These are phyloP conservation scores for Drosophila paramelanica DNA, from an alignment of 2,888 invertebrate genomes.

Conservation along the genomic window DNA sequence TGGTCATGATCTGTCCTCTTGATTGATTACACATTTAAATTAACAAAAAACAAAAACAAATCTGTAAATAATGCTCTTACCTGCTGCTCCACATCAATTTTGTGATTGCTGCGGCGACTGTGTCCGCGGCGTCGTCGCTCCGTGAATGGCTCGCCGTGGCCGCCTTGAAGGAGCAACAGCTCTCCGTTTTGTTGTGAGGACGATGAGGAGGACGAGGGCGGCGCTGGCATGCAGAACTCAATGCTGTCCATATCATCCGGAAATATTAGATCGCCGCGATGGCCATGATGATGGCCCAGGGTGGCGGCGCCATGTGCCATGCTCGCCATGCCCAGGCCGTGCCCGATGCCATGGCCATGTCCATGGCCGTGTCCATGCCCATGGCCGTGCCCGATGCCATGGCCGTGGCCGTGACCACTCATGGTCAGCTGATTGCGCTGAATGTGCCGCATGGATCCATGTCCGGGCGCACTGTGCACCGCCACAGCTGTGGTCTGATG, in stretches of 20 bases:
- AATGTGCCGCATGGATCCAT: conserved; percentile 54
- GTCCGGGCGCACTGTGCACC: conserved; percentile 54
- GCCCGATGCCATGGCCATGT: conserved; percentile 22
- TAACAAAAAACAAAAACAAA: too few relatives aligned
- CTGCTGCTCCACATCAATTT: conserved; percentile 84
- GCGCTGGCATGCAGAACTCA: conserved; percentile 83
- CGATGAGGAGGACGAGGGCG: conserved; percentile 70
- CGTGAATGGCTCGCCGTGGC: conserved; percentile 79
- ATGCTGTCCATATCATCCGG: conserved; percentile 84
- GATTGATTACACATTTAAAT: too few relatives aligned
- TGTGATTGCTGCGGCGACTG: conserved; percentile 84
- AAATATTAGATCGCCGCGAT: conserved; percentile 81
- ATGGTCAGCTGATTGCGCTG: conserved; percentile 59
- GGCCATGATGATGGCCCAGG: conserved; percentile 74
- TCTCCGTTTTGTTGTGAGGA: conserved; percentile 79
- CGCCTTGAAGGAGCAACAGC: conserved; percentile 68
- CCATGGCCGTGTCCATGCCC: conserved; percentile 37
- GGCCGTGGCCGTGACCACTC: conserved; percentile 51
- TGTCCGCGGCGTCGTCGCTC: conserved; percentile 83
- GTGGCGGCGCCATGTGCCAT: conserved; percentile 66
- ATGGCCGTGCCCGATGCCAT: conserved; percentile 33
- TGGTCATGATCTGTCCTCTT: background rate
- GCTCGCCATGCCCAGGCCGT: conserved; percentile 32
- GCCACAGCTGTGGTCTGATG: conserved; percentile 61
- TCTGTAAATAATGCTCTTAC: conserved; percentile 45